These are phyloP conservation scores for Hyalella azteca DNA, from an alignment of 2,888 invertebrate species.

Conservation along the genomic window DNA sequence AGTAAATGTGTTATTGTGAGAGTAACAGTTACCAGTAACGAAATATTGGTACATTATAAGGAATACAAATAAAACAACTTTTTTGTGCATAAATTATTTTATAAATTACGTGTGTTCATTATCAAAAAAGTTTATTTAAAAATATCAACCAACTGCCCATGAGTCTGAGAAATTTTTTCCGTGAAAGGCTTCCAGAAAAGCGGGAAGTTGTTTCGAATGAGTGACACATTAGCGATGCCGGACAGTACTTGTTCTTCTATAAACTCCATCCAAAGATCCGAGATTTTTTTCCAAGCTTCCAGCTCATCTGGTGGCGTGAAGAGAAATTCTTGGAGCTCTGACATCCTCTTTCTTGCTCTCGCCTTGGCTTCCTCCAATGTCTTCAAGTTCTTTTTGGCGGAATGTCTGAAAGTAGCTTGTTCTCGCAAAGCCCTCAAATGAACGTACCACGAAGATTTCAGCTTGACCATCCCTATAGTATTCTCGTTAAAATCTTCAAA, in stretches of 20 bases:
- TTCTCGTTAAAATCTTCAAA: conserved; percentile 62
- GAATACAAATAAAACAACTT: too few species aligned
- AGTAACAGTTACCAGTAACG: too few species aligned
- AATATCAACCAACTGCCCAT: conserved; percentile 1
- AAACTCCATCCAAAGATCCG: conserved; percentile 29
- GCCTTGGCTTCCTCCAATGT: conserved; percentile 26
- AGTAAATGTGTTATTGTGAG: too few species aligned
- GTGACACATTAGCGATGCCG: background rate
- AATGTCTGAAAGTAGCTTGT: conserved; percentile 50
- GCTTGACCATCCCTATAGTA: conserved; percentile 65
- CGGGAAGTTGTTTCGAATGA: conserved; percentile 8
- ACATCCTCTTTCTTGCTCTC: background rate
- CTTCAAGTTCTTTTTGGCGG: conserved; percentile 1
- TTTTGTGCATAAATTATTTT: too few species aligned
- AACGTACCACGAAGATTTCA: conserved; percentile 65
- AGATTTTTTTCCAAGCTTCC: background rate
- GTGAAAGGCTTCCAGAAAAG: conserved; percentile 2
- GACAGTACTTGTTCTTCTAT: background rate
- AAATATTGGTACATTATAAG: too few species aligned
- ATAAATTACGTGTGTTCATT: too few species aligned
- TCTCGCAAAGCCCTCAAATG: conserved; percentile 61
- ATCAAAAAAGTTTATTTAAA: too few species aligned
- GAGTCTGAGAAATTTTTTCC: background rate
- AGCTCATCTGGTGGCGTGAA: conserved; percentile 26
- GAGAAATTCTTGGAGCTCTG: conserved; percentile 5